A percentile compares a stretch with the other conserved stretches of the same genome.
Conservation (phyloP, 1,140 invertebrate species). For the Sitophilus oryzae region DNA sequence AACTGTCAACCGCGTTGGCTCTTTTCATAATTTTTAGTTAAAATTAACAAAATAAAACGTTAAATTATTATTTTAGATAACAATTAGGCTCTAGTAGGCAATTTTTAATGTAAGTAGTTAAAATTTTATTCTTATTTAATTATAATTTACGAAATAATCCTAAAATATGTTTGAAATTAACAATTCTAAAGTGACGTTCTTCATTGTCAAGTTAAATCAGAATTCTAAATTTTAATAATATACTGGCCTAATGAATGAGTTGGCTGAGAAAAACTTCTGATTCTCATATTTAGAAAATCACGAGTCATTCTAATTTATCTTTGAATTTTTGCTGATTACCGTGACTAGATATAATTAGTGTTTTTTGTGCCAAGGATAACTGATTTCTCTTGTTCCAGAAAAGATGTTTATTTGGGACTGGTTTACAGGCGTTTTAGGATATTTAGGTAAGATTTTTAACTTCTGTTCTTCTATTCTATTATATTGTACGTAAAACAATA, state of each 20-base stretch:
- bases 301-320: neutral
- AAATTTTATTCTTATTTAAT: neutral
- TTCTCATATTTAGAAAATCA: neutral
- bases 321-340: neutral
- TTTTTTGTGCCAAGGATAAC: neutral
- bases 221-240: neutral
- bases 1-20: slow-evolving; percentile 14
- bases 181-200: neutral
- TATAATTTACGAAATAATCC: neutral
- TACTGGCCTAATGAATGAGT: neutral
- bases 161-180: neutral
- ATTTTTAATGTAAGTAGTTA: slow-evolving; percentile 1
- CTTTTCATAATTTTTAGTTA: slow-evolving; percentile 10
- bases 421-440: slow-evolving; percentile 93
- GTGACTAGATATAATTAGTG: neutral
- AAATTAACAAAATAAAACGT: neutral
- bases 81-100: neutral
- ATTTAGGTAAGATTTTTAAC: slow-evolving; percentile 83
- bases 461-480: too few relatives aligned
- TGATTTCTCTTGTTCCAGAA: slow-evolving; percentile 19
- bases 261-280: neutral
- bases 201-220: slow-evolving; percentile 1
- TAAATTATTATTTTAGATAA: slow-evolving; percentile 2
- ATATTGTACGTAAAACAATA: too few relatives aligned
- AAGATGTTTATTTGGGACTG: slow-evolving; percentile 97